Percentiles rank a stretch among this genome's conserved stretches.
phyloP scores from a whole-genome alignment of 2,888 invertebrate species.

The Parnassius smintheus region DNA sequence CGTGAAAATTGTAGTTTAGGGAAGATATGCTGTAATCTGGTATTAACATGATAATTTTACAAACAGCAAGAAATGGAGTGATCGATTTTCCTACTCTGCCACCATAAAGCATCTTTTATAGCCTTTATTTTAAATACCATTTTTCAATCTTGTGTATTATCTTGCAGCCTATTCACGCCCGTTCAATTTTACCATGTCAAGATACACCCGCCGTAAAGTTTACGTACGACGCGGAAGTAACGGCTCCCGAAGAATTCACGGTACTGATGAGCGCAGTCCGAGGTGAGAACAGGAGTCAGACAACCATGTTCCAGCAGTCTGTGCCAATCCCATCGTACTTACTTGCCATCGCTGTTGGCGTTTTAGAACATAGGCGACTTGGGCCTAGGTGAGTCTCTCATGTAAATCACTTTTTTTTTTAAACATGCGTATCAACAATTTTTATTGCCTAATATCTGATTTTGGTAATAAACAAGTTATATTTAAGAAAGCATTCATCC shows the following conservation, averaged over 20 bases:
- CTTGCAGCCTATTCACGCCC: conserved; percentile 90
- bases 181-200: conserved; percentile 95
- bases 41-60: too few species aligned
- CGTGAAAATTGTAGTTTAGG: too few species aligned
- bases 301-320: conserved; percentile 85
- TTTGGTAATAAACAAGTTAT: too few species aligned
- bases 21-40: too few species aligned
- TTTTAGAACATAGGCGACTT: conserved; percentile 86
- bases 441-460: too few species aligned
- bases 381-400: conserved; percentile 82
- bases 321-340: conserved; percentile 95
- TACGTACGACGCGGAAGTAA: conserved; percentile 88
- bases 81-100: too few species aligned
- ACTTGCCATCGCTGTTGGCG: conserved; percentile 93
- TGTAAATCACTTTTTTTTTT: not conserved
- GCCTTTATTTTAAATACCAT: too few species aligned
- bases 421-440: not conserved
- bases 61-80: too few species aligned
- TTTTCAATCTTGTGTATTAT: not conserved
- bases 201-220: conserved; percentile 95
- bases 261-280: conserved; percentile 94
- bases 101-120: too few species aligned
- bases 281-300: conserved; percentile 66
- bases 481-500: too few species aligned
- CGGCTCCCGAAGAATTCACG: conserved; percentile 87